Evolutionary conservation across 1,140 invertebrate species (phyloP), one percentile per base, ranked within the genome.

Genomic region (Cotesia chilonis): DNA sequence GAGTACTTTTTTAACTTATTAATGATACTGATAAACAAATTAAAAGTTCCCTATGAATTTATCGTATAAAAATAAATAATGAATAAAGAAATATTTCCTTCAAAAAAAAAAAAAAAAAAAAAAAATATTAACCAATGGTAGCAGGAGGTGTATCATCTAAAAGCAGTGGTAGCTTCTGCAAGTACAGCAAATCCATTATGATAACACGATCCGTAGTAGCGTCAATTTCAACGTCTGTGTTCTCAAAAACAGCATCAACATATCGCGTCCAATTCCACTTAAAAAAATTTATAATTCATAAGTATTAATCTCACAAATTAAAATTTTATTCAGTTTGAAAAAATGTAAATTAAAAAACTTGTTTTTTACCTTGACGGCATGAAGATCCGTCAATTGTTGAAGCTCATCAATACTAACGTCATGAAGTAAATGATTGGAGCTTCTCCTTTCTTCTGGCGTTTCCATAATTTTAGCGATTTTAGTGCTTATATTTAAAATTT

Each of bases 381-480:
- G 73, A 72, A 74, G 83, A 85, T 81, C 90, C 79, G 82, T 89
- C 71, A 80, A 82, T 73, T 84, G 78, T 71, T 87, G 86, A 20
- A 95, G 85, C 47, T 94, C 90, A 35, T 85, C 80, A 0, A 94
- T 87, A 12, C 88, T 92, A 70, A 93, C 91, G 77, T 93, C 93
- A 81, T 94, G 91, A 81, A 94, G 94, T 20, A 93, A 81, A 73
- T 92, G 90, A 59, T 91, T 91, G 17, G 90, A 89, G 78, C 94
- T 92, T 73, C 92, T 84, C 17, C 92, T 85, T 35, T 93, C 87
- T 76, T 93, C 92, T 35, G 90, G 85, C 1, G 93, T 92, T 1
- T 90, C 91, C 83, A 93, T 93, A 71, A 94, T 92, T 92, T 89
- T 89, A n/a, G 93, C 93, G 36, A 95, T 80, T 74, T 89, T 81